Evolutionary conservation across 2,888 invertebrate species (phyloP).

Genomic region (Leptinotarsa peninsularis): DNA sequence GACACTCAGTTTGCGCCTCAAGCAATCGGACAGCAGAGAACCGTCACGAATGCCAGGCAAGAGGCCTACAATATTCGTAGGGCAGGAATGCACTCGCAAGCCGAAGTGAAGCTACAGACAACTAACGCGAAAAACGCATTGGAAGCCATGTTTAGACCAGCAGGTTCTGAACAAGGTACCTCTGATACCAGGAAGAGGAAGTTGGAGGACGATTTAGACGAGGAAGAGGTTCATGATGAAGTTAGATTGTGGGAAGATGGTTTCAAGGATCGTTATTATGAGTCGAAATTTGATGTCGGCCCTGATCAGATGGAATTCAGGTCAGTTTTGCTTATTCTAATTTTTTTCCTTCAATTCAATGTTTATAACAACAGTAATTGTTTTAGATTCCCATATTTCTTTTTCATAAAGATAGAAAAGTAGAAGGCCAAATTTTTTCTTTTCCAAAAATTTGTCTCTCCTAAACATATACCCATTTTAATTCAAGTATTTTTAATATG

Average conservation of each 20-base stretch:
- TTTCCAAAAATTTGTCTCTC: no score
- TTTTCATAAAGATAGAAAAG: no score
- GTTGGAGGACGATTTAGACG: constrained; percentile 69
- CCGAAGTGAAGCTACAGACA: constrained; percentile 53
- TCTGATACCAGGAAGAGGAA: constrained; percentile 69
- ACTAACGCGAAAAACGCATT: constrained; percentile 56
- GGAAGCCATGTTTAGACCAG: constrained; percentile 69
- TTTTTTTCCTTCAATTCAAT: no score
- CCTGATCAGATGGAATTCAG: constrained; percentile 85
- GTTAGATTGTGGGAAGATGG: constrained; percentile 96
- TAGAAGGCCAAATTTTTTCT: no score
- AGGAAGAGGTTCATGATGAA: constrained; percentile 86
- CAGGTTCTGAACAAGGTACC: constrained; percentile 50
- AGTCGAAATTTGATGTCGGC: constrained; percentile 89
- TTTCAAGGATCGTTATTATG: constrained; percentile 98
- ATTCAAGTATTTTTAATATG: no score
- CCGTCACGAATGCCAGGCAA: constrained; percentile 78
- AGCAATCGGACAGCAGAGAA: constrained; percentile 71
- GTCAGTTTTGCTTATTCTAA: constrained; percentile 56
- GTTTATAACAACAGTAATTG: no score
- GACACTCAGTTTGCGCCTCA: constrained; percentile 83
- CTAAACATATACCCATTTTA: no score
- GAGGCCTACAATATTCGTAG: constrained; percentile 80
- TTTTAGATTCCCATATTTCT: no score
- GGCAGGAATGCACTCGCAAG: constrained; percentile 68